These are phyloP conservation scores for Caenorhabditis panamensis DNA, from an alignment of 2,888 invertebrate species.

Conservation along the genomic window DNA sequence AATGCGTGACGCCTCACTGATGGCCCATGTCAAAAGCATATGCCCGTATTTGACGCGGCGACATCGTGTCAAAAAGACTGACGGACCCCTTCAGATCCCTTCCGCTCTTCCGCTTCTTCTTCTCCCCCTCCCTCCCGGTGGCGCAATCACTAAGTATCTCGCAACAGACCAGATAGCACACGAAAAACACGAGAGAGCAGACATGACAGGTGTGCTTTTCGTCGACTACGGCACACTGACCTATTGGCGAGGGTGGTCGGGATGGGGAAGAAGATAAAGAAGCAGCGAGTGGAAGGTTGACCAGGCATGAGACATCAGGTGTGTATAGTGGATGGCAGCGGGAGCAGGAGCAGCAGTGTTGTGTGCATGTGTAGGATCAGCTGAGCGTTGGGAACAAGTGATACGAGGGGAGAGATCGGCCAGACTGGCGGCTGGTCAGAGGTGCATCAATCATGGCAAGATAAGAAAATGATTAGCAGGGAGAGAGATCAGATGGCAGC, in stretches of 20 bases:
- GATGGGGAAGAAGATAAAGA: slow-evolving; percentile 8
- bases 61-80: slow-evolving; percentile 28
- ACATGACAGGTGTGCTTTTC: slow-evolving; percentile 41
- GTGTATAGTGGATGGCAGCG: slow-evolving; percentile 16
- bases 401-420: slow-evolving; percentile 7
- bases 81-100: neutral
- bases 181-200: slow-evolving; percentile 32
- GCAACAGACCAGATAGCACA: slow-evolving; percentile 21
- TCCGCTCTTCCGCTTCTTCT: neutral
- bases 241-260: slow-evolving; percentile 38
- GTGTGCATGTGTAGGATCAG: slow-evolving; percentile 33
- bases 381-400: slow-evolving; percentile 18
- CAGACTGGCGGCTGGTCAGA: slow-evolving; percentile 16
- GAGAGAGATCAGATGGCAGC: slow-evolving; percentile 7
- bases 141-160: slow-evolving; percentile 26
- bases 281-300: neutral
- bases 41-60: slow-evolving; percentile 30
- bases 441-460: slow-evolving; percentile 25
- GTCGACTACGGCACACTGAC: slow-evolving; percentile 28
- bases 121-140: slow-evolving; percentile 9
- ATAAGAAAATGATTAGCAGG: slow-evolving; percentile 26
- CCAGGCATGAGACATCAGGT: slow-evolving; percentile 17
- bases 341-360: neutral
- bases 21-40: slow-evolving; percentile 46
- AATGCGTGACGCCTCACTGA: slow-evolving; percentile 40